phyloP scores from a whole-genome alignment of 37 sponge, comb jelly and placozoan species.

The Eunapius fragilis region DNA sequence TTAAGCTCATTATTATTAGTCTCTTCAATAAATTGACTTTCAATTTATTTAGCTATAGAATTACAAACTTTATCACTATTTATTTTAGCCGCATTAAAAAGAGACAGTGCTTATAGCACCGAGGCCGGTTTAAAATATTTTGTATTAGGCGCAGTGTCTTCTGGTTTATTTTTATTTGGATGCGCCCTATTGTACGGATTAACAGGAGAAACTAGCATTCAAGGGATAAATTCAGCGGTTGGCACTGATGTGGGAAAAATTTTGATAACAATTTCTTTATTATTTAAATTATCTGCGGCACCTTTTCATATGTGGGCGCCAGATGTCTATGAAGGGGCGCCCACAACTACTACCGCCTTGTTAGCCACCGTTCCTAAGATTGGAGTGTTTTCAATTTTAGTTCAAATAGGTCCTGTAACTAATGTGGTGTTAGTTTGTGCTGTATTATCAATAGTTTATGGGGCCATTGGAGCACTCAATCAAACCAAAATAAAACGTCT shows the following conservation, averaged over 20 bases:
- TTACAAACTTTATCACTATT: slow-evolving; percentile 65
- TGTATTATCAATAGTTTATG: slow-evolving; percentile 64
- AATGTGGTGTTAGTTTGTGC: slow-evolving; percentile 70
- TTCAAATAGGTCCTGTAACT: slow-evolving; percentile 57
- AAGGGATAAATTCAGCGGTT: slow-evolving; percentile 42
- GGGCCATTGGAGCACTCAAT: slow-evolving; percentile 80
- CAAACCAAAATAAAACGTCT: slow-evolving; percentile 76
- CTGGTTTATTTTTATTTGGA: slow-evolving; percentile 74
- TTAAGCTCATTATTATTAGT: slow-evolving; percentile 69
- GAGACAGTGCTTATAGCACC: slow-evolving; percentile 60
- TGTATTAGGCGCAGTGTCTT: slow-evolving; percentile 70
- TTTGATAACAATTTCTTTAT: slow-evolving; percentile 65
- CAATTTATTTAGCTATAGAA: slow-evolving; percentile 73
- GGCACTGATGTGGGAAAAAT: slow-evolving; percentile 35
- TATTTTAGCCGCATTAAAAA: slow-evolving; percentile 60
- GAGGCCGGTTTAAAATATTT: slow-evolving; percentile 75
- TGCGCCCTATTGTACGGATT: slow-evolving; percentile 62
- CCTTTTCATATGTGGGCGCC: slow-evolving; percentile 86
- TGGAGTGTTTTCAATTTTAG: slow-evolving; percentile 63
- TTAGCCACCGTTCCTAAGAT: slow-evolving; percentile 69
- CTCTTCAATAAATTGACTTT: slow-evolving; percentile 68
- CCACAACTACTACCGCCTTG: slow-evolving; percentile 54
- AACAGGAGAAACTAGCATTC: slow-evolving; percentile 64
- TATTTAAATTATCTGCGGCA: slow-evolving; percentile 66
- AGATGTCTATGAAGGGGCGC: slow-evolving; percentile 81